phyloP scores from a whole-genome alignment of 2,797 vertebrate genomes.

The Gobio occitaniae region DNA sequence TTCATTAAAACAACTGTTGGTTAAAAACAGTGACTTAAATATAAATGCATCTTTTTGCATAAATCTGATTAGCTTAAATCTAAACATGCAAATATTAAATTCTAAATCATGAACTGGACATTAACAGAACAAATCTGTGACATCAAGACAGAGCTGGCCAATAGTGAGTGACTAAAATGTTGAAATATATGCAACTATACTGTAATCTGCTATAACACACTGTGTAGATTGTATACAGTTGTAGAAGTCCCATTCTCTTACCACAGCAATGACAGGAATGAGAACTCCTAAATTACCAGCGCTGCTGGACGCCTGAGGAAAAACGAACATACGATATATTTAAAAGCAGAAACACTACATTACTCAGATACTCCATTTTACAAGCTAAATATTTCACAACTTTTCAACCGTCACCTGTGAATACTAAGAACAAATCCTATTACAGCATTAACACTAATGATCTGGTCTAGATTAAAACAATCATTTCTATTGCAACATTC shows the following conservation, averaged over 20 bases:
- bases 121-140: neutral
- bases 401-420: neutral
- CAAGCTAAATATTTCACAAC: neutral
- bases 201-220: neutral
- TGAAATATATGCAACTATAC: neutral
- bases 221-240: neutral
- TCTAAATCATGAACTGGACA: neutral
- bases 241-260: conserved; percentile 71
- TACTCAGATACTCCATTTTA: neutral
- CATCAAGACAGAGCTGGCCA: neutral
- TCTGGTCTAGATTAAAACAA: conserved; percentile 7
- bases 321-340: neutral
- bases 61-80: neutral
- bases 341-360: neutral
- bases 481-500: neutral
- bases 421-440: neutral
- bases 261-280: conserved; percentile 97
- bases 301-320: conserved; percentile 91
- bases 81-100: neutral
- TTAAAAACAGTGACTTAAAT: neutral
- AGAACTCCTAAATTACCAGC: conserved; percentile 98
- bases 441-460: neutral
- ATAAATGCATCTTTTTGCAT: neutral
- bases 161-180: neutral
- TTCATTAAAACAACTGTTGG: neutral